Conservation (phyloP, 2,797 vertebrate genomes). For the Eremophila alpestris region DNA sequence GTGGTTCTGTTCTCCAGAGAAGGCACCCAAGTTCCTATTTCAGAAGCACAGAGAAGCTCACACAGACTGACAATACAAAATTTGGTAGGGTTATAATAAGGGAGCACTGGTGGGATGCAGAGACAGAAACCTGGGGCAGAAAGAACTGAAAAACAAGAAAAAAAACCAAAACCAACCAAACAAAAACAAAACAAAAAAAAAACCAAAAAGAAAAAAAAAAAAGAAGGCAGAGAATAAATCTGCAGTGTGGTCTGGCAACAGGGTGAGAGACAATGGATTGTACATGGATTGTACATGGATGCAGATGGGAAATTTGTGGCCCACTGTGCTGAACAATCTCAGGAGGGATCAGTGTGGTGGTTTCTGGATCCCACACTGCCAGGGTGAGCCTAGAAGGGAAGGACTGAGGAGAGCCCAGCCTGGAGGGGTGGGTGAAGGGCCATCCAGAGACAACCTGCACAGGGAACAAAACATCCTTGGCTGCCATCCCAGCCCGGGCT, state of each 20-base stretch:
- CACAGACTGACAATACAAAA: neutral
- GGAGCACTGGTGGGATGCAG: neutral
- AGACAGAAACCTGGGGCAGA: neutral
- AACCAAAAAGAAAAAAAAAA: too few species aligned
- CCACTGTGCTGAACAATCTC: neutral
- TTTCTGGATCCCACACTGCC: neutral
- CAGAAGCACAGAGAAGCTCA: neutral
- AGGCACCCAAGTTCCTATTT: neutral
- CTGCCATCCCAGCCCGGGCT: neutral
- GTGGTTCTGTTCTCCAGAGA: neutral
- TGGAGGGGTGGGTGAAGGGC: neutral
- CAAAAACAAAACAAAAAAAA: too few species aligned
- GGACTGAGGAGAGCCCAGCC: neutral
- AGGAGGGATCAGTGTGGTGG: neutral
- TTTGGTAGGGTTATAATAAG: too few species aligned
- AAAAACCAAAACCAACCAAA: too few species aligned
- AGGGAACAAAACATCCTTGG: neutral
- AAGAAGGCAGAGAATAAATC: neutral
- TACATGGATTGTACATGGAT: neutral
- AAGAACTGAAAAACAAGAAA: neutral
- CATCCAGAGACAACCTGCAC: neutral
- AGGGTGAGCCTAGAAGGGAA: neutral
- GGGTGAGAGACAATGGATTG: neutral
- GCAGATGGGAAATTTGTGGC: neutral
- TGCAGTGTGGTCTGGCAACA: neutral